Evolutionary conservation across 1,140 invertebrate species (phyloP), one percentile per base, ranked within the genome.

Genomic region (Diabrotica virgifera): DNA sequence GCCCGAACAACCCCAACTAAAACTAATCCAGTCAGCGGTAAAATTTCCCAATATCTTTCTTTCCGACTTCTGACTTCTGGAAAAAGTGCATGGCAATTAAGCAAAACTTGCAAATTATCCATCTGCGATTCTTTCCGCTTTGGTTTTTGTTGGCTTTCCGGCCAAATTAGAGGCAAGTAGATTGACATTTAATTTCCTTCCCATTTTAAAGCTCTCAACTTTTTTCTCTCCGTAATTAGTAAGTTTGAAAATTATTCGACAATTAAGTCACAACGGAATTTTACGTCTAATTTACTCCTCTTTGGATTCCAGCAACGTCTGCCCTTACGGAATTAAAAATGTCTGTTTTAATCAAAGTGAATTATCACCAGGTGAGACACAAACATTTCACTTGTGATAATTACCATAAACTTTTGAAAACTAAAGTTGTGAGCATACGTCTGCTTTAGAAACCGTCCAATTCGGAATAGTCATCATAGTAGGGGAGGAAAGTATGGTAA

Each of bases 171-270:
- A 36, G 11, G 55, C 24, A 11, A 57, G 24, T 57, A 57, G 55
- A 57, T 57, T 57, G 55, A 40, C 55, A 57, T 57, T 57, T 57
- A 57, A 57, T 57, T 57, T 36, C 55, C 40, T 10, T 46, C 55
- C 55, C 36, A 36, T 57, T 57, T 57, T 36, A 57, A 57, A 57
- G 36, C 55, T 14, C 35, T 53, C 13, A 36, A 56, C 13, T 57
- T 57, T 57, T 57, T 57, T 3, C 35, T 24, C 24, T 24, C 24
- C 11, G 55, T 57, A 57, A 57, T 57, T 57, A 57, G 24, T 11
- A 24, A 36, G 55, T 36, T 36, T 36, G 55, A 37, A 10, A 36
- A 38, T 57, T 36, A 57, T 57, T 57, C 55, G 36, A 57, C 36
- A n/a, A 57, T 57, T 57, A 57, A 24, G 40, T 46, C 40, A 46